A percentile compares a stretch with the other conserved stretches of the same genome.
These are phyloP conservation scores for Molorchus minor DNA, from an alignment of 2,888 invertebrate genomes.

Conservation along the genomic window DNA sequence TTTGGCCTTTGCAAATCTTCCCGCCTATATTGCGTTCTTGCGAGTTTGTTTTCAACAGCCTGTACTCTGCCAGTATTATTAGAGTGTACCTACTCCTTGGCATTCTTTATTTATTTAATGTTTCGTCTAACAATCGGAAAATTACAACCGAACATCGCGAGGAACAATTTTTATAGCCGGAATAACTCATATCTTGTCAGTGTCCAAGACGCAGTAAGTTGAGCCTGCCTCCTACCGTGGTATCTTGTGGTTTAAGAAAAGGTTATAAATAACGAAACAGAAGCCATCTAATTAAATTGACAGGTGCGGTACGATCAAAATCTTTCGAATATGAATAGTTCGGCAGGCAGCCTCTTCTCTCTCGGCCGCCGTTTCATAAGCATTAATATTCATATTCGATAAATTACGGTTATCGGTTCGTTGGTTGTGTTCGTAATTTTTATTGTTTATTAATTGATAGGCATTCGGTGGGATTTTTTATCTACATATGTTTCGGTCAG, in stretches of 20 bases:
- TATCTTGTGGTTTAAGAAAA: conserved; percentile 37
- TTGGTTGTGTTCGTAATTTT: conserved; percentile 35
- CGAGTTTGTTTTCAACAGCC: too few relatives aligned
- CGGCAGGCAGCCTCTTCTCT: conserved; percentile 27
- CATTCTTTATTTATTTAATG: too few relatives aligned
- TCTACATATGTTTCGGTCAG: too few relatives aligned
- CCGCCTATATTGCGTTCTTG: too few relatives aligned
- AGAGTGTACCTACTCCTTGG: too few relatives aligned
- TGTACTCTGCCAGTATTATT: too few relatives aligned
- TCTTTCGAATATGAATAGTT: conserved; percentile 34
- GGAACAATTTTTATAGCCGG: too few relatives aligned
- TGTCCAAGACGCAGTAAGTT: too few relatives aligned
- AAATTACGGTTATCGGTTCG: conserved; percentile 40
- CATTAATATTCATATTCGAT: conserved; percentile 47
- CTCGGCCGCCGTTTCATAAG: conserved; percentile 29
- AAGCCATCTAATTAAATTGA: conserved; percentile 50
- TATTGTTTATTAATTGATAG: conserved; percentile 36
- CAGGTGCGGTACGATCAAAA: conserved; percentile 46
- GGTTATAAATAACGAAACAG: conserved; percentile 48
- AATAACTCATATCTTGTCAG: too few relatives aligned
- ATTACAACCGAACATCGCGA: too few relatives aligned
- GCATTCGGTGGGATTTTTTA: conserved; percentile 39
- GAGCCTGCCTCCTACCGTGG: conserved; percentile 30
- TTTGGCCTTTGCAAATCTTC: too few relatives aligned
- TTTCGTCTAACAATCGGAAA: too few relatives aligned